A percentile compares a stretch with the other conserved stretches of the same genome.
These are phyloP conservation scores for Drymonia ruficornis DNA, from an alignment of 2,888 invertebrate species.

Conservation along the genomic window DNA sequence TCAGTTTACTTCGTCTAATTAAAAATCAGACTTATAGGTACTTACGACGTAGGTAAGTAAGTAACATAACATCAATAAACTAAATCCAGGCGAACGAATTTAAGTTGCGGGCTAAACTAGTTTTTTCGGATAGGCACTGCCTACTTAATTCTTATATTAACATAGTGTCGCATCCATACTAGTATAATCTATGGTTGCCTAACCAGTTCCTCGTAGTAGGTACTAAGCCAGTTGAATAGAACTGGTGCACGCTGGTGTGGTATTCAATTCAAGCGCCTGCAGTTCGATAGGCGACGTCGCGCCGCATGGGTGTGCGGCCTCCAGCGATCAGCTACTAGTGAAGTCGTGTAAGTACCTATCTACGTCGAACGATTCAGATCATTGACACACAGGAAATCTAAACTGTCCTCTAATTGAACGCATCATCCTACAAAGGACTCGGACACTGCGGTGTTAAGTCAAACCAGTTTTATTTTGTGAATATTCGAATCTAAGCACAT, in stretches of 20 bases:
- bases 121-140: no score
- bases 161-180: neutral
- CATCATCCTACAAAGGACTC: slow-evolving; percentile 14
- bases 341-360: slow-evolving; percentile 44
- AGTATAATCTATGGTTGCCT: slow-evolving; percentile 23
- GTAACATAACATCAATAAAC: no score
- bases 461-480: neutral
- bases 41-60: no score
- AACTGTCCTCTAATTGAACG: slow-evolving; percentile 32
- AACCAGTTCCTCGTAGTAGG: slow-evolving; percentile 17
- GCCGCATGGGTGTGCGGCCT: slow-evolving; percentile 25
- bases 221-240: slow-evolving; percentile 4
- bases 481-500: neutral
- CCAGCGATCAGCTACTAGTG: slow-evolving; percentile 25
- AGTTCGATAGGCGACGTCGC: slow-evolving; percentile 27
- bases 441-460: neutral
- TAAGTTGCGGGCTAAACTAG: no score
- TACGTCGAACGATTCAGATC: slow-evolving; percentile 31
- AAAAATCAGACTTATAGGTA: no score
- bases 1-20: no score
- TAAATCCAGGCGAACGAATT: no score
- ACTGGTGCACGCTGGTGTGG: neutral
- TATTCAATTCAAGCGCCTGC: slow-evolving; percentile 6
- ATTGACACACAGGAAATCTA: slow-evolving; percentile 49
- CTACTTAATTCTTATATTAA: no score